Percentiles rank a stretch among this genome's conserved stretches.
phyloP scores from a whole-genome alignment of 2,888 invertebrate genomes.

The Hypselothyrea guttata region DNA sequence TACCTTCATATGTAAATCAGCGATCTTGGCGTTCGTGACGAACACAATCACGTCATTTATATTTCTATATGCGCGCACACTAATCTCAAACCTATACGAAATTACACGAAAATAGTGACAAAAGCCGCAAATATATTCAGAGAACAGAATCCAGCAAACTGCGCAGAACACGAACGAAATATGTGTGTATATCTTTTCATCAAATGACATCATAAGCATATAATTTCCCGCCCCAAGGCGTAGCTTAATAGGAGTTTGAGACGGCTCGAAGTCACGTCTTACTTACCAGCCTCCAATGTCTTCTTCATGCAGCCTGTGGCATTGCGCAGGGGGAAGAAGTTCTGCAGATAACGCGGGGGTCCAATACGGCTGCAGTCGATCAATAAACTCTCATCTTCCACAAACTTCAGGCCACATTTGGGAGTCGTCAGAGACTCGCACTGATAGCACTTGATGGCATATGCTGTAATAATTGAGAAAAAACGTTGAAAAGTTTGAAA shows the following conservation, averaged over 20 bases:
- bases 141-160: constrained; percentile 18
- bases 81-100: constrained; percentile 42
- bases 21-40: not conserved
- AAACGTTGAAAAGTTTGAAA: constrained; percentile 1
- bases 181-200: not conserved
- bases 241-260: constrained; percentile 8
- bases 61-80: constrained; percentile 32
- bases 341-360: constrained; percentile 76
- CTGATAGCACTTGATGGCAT: constrained; percentile 79
- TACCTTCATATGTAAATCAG: too few species aligned
- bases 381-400: constrained; percentile 67
- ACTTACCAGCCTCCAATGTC: constrained; percentile 79
- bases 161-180: constrained; percentile 19
- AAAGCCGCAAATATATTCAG: constrained; percentile 24
- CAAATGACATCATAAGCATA: constrained; percentile 50
- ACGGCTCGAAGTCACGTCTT: not conserved
- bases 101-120: constrained; percentile 40
- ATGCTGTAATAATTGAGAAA: constrained; percentile 56
- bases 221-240: constrained; percentile 11
- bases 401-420: constrained; percentile 80
- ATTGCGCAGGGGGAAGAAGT: constrained; percentile 69
- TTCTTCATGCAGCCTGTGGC: constrained; percentile 81
- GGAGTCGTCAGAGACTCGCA: constrained; percentile 79
- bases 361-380: constrained; percentile 73
- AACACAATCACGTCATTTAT: constrained; percentile 40